Evolutionary conservation across 2,888 invertebrate genomes (phyloP).

Genomic region (Aporophyla nigra): DNA sequence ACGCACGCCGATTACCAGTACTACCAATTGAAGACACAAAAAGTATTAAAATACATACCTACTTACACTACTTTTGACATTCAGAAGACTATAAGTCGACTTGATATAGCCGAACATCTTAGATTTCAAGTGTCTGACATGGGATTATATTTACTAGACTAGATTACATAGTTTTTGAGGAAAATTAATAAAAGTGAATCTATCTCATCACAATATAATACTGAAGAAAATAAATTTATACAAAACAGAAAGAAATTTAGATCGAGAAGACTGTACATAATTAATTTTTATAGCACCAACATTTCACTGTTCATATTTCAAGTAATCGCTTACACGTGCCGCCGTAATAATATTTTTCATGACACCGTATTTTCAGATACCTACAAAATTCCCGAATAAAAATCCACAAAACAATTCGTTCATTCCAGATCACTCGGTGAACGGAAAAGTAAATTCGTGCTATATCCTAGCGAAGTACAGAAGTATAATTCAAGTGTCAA

Average conservation of each 20-base stretch:
- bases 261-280: conserved; percentile 24
- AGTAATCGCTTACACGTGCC: conserved; percentile 44
- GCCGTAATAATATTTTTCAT: conserved; percentile 22
- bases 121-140: too few species aligned
- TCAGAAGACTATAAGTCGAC: too few species aligned
- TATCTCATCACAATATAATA: not conserved
- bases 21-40: too few species aligned
- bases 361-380: not conserved
- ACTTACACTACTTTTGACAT: too few species aligned
- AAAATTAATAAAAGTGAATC: too few species aligned
- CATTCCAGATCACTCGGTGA: conserved; percentile 9
- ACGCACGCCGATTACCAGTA: too few species aligned
- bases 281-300: conserved; percentile 24
- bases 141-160: not conserved
- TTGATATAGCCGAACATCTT: too few species aligned
- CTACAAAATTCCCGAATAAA: conserved; percentile 1
- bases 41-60: too few species aligned
- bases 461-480: conserved; percentile 29
- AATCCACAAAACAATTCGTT: conserved; percentile 29
- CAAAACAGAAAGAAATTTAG: conserved; percentile 31
- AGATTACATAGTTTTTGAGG: too few species aligned
- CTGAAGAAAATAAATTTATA: conserved; percentile 13
- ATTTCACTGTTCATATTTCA: conserved; percentile 27
- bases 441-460: conserved; percentile 32
- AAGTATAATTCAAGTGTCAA: conserved; percentile 60